phyloP scores from a whole-genome alignment of 1,140 invertebrate genomes.

The Drosophila albomicans region DNA sequence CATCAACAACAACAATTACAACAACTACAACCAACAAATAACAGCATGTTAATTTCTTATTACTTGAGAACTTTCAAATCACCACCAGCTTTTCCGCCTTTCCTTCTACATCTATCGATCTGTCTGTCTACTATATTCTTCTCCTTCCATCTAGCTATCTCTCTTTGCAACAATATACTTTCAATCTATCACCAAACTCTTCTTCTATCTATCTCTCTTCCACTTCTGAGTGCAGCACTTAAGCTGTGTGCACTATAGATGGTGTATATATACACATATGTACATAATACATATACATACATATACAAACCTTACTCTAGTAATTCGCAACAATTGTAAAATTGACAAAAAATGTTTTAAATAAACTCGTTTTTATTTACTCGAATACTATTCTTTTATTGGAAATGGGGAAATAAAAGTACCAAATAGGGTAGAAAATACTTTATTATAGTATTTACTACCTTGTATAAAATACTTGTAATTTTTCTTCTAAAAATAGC shows the following conservation, averaged over 20 bases:
- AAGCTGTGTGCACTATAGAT: constrained; percentile 66
- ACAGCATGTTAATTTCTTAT: constrained; percentile 78
- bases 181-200: constrained; percentile 37
- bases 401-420: background rate
- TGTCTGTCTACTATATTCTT: constrained; percentile 26
- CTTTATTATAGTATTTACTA: too few relatives aligned
- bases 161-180: constrained; percentile 54
- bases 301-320: constrained; percentile 51
- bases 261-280: constrained; percentile 46
- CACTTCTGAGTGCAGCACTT: constrained; percentile 20
- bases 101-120: constrained; percentile 29
- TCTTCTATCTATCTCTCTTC: constrained; percentile 44
- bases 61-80: constrained; percentile 67
- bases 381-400: constrained; percentile 42
- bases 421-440: too few relatives aligned
- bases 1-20: constrained; percentile 72
- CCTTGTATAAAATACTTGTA: too few relatives aligned
- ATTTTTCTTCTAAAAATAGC: too few relatives aligned
- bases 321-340: constrained; percentile 80
- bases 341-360: constrained; percentile 81
- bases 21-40: constrained; percentile 79
- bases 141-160: constrained; percentile 37
- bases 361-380: constrained; percentile 80
- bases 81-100: constrained; percentile 23
- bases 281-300: constrained; percentile 36